Evolutionary conservation across 2,888 invertebrate species (phyloP).

Genomic region (Drosophila prolongata): DNA sequence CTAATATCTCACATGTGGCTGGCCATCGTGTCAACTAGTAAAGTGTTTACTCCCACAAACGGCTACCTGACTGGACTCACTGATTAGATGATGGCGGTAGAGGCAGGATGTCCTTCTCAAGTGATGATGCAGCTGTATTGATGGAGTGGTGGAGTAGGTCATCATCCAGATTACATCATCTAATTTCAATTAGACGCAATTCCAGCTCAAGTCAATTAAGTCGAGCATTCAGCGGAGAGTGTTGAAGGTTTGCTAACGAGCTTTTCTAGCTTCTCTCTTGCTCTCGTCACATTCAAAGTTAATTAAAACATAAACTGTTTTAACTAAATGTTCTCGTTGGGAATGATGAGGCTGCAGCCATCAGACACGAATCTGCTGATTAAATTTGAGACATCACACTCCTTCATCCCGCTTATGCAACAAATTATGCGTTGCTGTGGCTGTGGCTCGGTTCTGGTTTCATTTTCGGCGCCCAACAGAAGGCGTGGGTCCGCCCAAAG

Average conservation of each 20-base stretch:
- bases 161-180: slow-evolving; percentile 44
- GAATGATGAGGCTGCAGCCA: slow-evolving; percentile 12
- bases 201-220: slow-evolving; percentile 38
- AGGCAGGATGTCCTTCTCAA: neutral
- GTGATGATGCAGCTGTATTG: neutral
- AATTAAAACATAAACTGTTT: slow-evolving; percentile 64
- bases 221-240: slow-evolving; percentile 5
- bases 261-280: neutral
- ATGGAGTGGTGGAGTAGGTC: neutral
- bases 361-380: slow-evolving; percentile 31
- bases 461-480: slow-evolving; percentile 23
- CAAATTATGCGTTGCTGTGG: slow-evolving; percentile 41
- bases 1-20: neutral
- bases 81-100: slow-evolving; percentile 7
- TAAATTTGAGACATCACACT: slow-evolving; percentile 35
- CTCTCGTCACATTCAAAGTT: slow-evolving; percentile 40
- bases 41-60: slow-evolving; percentile 9
- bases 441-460: neutral
- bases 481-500: slow-evolving; percentile 9
- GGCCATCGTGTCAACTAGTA: slow-evolving; percentile 2
- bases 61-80: slow-evolving; percentile 18
- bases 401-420: slow-evolving; percentile 23
- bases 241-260: slow-evolving; percentile 36
- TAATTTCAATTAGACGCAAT: slow-evolving; percentile 55
- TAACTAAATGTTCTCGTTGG: slow-evolving; percentile 16